Evolutionary conservation across 2,113 vertebrate species (phyloP).

Genomic region (Perccottus glenii): DNA sequence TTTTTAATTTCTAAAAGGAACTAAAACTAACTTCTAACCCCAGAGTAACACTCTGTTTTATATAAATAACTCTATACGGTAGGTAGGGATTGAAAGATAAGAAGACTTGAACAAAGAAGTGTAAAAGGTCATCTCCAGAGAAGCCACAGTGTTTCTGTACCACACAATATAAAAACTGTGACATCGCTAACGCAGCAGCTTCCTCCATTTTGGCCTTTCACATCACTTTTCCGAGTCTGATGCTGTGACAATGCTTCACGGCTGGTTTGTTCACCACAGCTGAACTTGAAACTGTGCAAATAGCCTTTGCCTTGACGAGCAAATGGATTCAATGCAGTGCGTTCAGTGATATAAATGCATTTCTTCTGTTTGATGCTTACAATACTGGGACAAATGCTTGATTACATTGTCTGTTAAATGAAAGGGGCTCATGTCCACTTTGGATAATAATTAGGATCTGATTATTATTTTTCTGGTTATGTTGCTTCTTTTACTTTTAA

Average conservation of each 20-base stretch:
- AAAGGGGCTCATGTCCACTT: too few relatives aligned
- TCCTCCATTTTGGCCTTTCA: background rate
- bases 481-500: too few relatives aligned
- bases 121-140: constrained; percentile 2
- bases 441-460: too few relatives aligned
- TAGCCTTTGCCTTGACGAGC: background rate
- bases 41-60: too few relatives aligned
- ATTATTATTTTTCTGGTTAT: too few relatives aligned
- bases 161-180: background rate
- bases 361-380: too few relatives aligned
- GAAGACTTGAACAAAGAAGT: background rate
- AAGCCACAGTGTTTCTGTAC: background rate
- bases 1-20: too few relatives aligned
- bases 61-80: too few relatives aligned
- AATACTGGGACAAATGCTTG: too few relatives aligned
- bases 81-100: background rate
- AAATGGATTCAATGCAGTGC: background rate
- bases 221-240: constrained; percentile 2
- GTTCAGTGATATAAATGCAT: background rate
- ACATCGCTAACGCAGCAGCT: background rate
- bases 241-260: background rate
- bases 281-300: background rate
- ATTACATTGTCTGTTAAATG: too few relatives aligned
- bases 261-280: background rate
- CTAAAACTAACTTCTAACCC: too few relatives aligned